Evolutionary conservation across 2,888 invertebrate genomes (phyloP), one percentile per base, ranked within the genome.

Genomic region (Beris morrisii): DNA sequence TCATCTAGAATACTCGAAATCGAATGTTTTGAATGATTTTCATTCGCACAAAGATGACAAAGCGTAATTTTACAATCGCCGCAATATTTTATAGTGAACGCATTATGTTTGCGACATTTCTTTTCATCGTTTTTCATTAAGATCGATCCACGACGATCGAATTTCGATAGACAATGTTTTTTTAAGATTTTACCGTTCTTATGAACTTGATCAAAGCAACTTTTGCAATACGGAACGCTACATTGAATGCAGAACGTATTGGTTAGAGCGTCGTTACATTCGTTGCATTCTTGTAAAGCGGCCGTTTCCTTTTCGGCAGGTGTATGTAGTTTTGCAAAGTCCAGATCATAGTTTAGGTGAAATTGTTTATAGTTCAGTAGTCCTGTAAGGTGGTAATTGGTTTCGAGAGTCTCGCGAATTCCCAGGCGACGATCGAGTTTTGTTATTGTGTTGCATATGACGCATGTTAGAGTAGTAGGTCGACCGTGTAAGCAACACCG

Each of bases 371-470:
- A 70, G 12, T 7, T 70, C 61, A 9, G 68, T 38, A 57, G 68
- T 4, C 81, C 81, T 30, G 75, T 22, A 0, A 75, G 50, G 66
- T 82, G 82, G 61, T 78, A 74, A 71, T 83, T 82, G 2, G 81
- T 71, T 1, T 79, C 76, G 57, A 80, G 78, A 2, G 73, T 65
- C 59, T 74, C 73, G 31, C 75, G 74, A 4, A 77, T 59, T 22
- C 72, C 68, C 38, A 56, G 15, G 28, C 38, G 43, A 13, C 57
- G 65, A 50, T 66, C 57, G 28, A 67, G 57, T 45, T 79, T 72
- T 72, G 82, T 80, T 46, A 77, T 72, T 6, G 75, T 72, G 7
- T 78, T 75, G 75, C 86, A 87, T 65, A 83, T 73, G 70, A 79
- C 79, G 73, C 87, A 87, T 55, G 79, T 77, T 9, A 61, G 22